Base-by-base conservation (phyloP, 2,888 invertebrate genomes). In the Panopea generosa region DNA sequence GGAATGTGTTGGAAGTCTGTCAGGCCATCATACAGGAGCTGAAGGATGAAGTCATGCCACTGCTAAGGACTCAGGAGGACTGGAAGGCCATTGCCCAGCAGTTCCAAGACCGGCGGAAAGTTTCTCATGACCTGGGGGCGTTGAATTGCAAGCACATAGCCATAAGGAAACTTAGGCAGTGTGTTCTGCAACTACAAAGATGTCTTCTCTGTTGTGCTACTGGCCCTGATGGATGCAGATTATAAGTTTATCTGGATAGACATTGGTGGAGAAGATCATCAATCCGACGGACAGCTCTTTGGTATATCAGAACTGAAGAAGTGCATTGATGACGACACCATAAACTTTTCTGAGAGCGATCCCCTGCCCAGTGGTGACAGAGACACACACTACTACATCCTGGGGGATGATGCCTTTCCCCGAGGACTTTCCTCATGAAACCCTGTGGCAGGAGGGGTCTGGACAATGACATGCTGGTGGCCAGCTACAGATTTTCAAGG, bases 221-320 rank as follows among this genome's bases (percentile, higher is more conserved):
- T 68, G 43, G 73, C 72, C 33, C 47, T 80, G 22, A 78, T 77
- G 38, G 75, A 77, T 60, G 73, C 76, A 7, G 74, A 81, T 50
- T 81, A 78, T 56, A 76, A 69, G 56, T 82, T 84, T 50, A 40
- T 78, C 52, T 83, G 79, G 75, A 50, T 56, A 43, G 78, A 77
- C 52, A 53, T 68, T 49, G 75, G 79, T 59, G 75, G 77, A 47
- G 29, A 57, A 47, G 57, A 57, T 29, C 57, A 38, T 29, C 27
- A 9, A 33, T 57, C 40, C 11, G 43, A 57, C 40, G 40, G 38
- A 26, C 56, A 56, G 56, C 7, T 29, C 11, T 56, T 29, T 26
- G 11, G 27, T 27, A 18, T 7, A 29, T 56, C 56, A 26, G 29
- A 56, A 29, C 56, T 56, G 43, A 59, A 59, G 20, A 47, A 60